Evolutionary conservation across 2,113 vertebrate genomes (phyloP).

Genomic region (Phoenicopterus ruber): DNA sequence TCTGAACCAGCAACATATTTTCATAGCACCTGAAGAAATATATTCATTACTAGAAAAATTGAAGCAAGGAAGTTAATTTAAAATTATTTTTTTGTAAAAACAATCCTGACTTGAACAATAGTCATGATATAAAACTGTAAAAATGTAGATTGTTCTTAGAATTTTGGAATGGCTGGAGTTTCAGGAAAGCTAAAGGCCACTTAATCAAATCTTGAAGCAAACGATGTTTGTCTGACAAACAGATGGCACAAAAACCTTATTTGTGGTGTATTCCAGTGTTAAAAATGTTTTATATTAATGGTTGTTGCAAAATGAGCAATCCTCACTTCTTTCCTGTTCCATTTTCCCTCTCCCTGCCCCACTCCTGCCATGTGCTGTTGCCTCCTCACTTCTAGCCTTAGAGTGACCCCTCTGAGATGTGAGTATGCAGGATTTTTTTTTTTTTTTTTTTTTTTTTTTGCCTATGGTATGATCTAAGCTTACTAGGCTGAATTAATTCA

Average conservation of each 20-base stretch:
- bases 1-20: not conserved
- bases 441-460: not conserved
- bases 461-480: not conserved
- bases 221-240: not conserved
- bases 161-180: not conserved
- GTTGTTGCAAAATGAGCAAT: not conserved
- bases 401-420: not conserved
- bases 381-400: not conserved
- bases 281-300: not conserved
- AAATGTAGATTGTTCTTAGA: not conserved
- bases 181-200: not conserved
- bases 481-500: not conserved
- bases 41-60: not conserved
- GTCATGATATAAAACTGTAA: not conserved
- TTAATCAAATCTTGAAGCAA: not conserved
- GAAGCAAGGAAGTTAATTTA: not conserved
- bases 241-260: not conserved
- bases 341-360: not conserved
- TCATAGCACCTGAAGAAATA: not conserved
- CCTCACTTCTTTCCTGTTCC: not conserved
- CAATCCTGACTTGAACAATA: not conserved
- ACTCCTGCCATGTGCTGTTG: not conserved
- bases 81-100: not conserved
- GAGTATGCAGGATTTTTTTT: not conserved
- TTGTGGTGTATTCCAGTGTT: not conserved